Base-by-base conservation (phyloP, 2,113 vertebrate species). In the Chloroceryle aenea region DNA sequence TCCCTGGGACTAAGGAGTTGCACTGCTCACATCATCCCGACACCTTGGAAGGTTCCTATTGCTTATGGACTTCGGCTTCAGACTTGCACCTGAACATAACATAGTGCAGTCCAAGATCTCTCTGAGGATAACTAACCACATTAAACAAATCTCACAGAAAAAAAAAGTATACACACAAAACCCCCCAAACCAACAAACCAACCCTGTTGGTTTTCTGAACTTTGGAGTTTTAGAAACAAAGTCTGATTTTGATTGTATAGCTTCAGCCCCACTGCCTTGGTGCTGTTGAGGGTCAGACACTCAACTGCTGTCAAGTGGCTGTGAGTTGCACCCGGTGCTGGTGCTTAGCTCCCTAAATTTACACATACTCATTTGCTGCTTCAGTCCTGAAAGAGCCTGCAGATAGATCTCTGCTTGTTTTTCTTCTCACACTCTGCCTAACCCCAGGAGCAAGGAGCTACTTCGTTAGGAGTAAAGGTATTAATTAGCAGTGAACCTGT, bases 401-500 rank as follows among this genome's bases (percentile, higher is more conserved):
- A 78, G 56, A 72, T 13, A 82, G 48, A 69, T 89, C 55, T 30
- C 93, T 89, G 86, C 62, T 97, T 94, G 62, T 84, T 87, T 86
- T 95, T 72, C 90, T 82, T 78, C 83, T 93, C 94, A 87, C 93
- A 75, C 47, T 72, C 75, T 77, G 40, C 38, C 45, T 92, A 86
- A 90, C 59, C 67, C 48, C 53, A 63, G 87, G 88, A 89, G 48
- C 92, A 67, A 85, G 55, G 91, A 55, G 25, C 52, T 76, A 64
- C 66, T 95, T 91, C 11, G 5, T 95, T 71, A 95, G 92, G 91
- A 83, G 68, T 74, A 83, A 64, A 84, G 67, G 89, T 91, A 95
- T 94, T 85, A 95, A 95, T 97, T 96, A 96, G 94, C 76, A 69
- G 42, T 83, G 50, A 74, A 85, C 52, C 61, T 89, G 25, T 84